Evolutionary conservation across 2,888 invertebrate genomes (phyloP), one percentile per base, ranked within the genome.

Genomic region (Drosophila parthenogenetica): DNA sequence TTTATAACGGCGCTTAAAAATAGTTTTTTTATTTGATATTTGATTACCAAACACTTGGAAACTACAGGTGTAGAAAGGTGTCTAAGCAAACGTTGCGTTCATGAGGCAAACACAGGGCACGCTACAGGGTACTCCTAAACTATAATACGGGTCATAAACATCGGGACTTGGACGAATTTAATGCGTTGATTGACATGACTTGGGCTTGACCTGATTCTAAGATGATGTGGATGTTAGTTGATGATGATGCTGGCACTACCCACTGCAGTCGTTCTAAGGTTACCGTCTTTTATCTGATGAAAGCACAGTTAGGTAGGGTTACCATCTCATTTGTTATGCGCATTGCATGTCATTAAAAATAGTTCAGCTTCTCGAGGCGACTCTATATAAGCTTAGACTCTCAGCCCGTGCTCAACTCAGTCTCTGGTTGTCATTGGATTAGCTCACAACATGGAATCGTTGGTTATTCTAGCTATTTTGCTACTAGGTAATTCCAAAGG

Each of bases 381-480:
- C 32, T 29, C 29, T 84, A 87, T 87, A 83, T 77, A 83, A 75
- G 42, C 40, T 50, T 17, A 13, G 29, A 32, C 13, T 1, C 10
- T 3, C 8, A 25, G n/a, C 5, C 39, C 39, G 13, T 8, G 10
- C 43, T 42, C n/a, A 58, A 60, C 5, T 79, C 69, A 84, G 82
- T 87, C 66, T 49, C 25, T 7, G 32, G 8, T 22, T 48, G 55
- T 39, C 35, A 10, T 42, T 59, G 43, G 35, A 53, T 29, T 60
- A 95, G 69, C 19, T 59, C 68, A 57, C 66, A 50, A 39, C 50
- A 87, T 89, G 87, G 51, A 16, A 51, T 62, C 45, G 2, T 11
- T 29, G 29, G 29, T 35, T 4, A 25, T 58, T 42, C 51, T 77
- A 19, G 51, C 66, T 14, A 25, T 63, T 5, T 16, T 87, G 39